A percentile compares a stretch with the other conserved stretches of the same genome.
Conservation (phyloP, 2,797 vertebrate genomes). For the Crypturellus tataupa region DNA sequence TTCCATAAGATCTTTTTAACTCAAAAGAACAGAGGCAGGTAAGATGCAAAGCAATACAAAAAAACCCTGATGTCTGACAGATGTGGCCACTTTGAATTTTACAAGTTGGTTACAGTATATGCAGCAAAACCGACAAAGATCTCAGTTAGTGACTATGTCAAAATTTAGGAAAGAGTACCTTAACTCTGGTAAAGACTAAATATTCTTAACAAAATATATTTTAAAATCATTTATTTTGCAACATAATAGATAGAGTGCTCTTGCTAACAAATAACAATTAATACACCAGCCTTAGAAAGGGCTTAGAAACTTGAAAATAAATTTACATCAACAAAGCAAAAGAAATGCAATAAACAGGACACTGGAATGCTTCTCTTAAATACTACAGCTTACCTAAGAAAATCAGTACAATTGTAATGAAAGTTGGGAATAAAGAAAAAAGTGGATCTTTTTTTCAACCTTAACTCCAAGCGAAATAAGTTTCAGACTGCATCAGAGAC, state of each 20-base stretch:
- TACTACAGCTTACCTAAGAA: not conserved
- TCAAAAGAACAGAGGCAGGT: not conserved
- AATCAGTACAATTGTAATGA: not conserved
- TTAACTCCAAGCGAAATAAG: not conserved
- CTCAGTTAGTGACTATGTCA: not conserved
- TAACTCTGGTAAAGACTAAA: not conserved
- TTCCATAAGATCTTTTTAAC: not conserved
- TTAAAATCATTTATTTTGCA: not conserved
- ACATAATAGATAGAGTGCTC: not conserved
- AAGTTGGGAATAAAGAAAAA: not conserved
- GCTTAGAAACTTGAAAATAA: not conserved
- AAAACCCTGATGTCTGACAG: not conserved
- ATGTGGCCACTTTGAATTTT: not conserved
- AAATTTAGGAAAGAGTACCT: not conserved
- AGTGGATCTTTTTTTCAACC: not conserved
- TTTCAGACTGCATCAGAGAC: not conserved
- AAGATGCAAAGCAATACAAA: not conserved
- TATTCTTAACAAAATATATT: not conserved
- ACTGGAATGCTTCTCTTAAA: not conserved
- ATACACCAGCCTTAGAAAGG: not conserved
- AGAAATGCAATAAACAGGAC: not conserved
- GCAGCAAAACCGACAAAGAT: not conserved
- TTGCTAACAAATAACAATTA: not conserved
- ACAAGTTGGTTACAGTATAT: fast-evolving
- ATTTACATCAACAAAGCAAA: not conserved